phyloP scores from a whole-genome alignment of 2,113 vertebrate species.

The Microtus montanus region DNA sequence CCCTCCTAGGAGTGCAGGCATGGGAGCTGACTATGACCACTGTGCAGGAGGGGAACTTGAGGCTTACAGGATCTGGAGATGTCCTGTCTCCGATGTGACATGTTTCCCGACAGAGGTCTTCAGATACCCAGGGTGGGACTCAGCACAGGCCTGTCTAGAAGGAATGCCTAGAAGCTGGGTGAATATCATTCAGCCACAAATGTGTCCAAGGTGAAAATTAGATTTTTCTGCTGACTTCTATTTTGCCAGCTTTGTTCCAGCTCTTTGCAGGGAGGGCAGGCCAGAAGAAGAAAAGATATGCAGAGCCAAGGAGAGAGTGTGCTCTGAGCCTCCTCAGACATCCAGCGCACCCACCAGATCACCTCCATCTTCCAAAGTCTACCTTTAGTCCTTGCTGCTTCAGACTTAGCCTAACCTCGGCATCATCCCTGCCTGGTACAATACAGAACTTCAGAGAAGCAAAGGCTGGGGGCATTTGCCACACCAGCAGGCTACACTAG shows the following conservation, averaged over 20 bases:
- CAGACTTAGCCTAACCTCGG: not conserved
- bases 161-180: not conserved
- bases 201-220: slow-evolving; percentile 65
- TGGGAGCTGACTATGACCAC: not conserved
- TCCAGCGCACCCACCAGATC: not conserved
- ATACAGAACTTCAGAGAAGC: not conserved
- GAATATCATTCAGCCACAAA: slow-evolving; percentile 38
- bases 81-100: accelerated
- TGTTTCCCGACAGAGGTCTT: not conserved
- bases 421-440: accelerated
- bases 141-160: not conserved
- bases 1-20: not conserved
- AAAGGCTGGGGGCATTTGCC: too few relatives aligned
- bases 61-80: not conserved
- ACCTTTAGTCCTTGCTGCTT: not conserved
- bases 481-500: not conserved
- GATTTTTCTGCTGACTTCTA: slow-evolving; percentile 71
- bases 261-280: not conserved
- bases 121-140: not conserved
- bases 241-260: slow-evolving; percentile 52
- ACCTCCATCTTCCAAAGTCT: not conserved
- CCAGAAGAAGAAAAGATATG: not conserved
- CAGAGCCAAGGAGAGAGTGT: not conserved
- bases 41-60: not conserved
- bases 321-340: not conserved